Evolutionary conservation across 2,113 vertebrate species (phyloP).

Genomic region (Oxyruncus cristatus): DNA sequence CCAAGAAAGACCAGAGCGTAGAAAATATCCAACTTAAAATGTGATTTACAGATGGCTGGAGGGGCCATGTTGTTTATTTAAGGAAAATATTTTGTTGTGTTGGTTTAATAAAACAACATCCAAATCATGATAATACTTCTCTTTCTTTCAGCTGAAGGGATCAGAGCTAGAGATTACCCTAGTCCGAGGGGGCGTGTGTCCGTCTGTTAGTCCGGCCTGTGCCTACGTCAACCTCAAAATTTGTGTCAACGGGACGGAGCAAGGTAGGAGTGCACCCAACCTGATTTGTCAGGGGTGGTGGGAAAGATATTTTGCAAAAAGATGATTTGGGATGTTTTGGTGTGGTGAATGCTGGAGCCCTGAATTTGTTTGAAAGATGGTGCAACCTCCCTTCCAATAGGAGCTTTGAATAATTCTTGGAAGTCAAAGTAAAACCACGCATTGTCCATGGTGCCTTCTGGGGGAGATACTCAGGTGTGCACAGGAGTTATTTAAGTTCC

Average conservation of each 20-base stretch:
- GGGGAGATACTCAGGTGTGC: background rate
- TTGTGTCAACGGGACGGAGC: slow-evolving; percentile 78
- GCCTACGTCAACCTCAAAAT: slow-evolving; percentile 88
- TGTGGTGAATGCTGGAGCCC: background rate
- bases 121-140: background rate
- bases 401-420: background rate
- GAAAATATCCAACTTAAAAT: background rate
- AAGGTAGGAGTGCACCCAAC: slow-evolving; percentile 74
- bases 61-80: background rate
- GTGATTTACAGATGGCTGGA: background rate
- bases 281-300: background rate
- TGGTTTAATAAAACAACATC: background rate
- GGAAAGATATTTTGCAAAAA: background rate
- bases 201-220: slow-evolving; percentile 82
- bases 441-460: background rate
- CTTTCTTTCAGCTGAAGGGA: slow-evolving; percentile 85
- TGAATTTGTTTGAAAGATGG: background rate
- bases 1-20: background rate
- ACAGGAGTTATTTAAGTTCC: background rate
- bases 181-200: slow-evolving; percentile 72
- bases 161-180: slow-evolving; percentile 91
- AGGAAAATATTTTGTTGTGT: background rate
- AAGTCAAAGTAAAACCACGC: background rate
- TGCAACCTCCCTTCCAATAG: background rate
- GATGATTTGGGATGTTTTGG: too few relatives aligned